Conservation (phyloP, 2,888 invertebrate genomes). For the Hofmannophila pseudospretella region DNA sequence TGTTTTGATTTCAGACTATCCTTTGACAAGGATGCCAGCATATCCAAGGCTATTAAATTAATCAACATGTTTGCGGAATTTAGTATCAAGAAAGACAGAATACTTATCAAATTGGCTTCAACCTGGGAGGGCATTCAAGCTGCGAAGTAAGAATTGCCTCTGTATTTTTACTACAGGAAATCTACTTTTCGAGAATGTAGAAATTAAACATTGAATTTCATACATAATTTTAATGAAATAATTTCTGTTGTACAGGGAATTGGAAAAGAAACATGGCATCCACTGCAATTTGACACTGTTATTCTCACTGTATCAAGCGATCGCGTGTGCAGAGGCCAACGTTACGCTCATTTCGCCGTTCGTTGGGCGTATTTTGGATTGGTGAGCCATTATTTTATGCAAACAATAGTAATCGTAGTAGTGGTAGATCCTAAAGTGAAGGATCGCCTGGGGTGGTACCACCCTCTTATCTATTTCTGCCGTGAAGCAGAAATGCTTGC, state of each 20-base stretch:
- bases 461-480: too few species aligned
- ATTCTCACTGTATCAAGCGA: constrained; percentile 97
- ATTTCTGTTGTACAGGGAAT: constrained; percentile 83
- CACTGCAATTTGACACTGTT: constrained; percentile 98
- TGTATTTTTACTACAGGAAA: too few species aligned
- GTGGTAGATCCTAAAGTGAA: too few species aligned
- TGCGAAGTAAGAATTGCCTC: constrained; percentile 82
- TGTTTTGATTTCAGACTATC: constrained; percentile 90
- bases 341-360: constrained; percentile 99
- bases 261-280: constrained; percentile 94
- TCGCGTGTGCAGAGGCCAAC: constrained; percentile 98
- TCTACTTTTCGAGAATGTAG: too few species aligned
- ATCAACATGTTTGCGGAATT: constrained; percentile 93
- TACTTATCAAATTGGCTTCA: constrained; percentile 97
- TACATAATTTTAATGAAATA: too few species aligned
- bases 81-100: constrained; percentile 93
- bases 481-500: too few species aligned
- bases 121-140: constrained; percentile 99
- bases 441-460: too few species aligned
- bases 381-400: too few species aligned
- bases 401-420: too few species aligned
- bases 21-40: constrained; percentile 94
- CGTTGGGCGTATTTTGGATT: constrained; percentile 98
- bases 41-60: constrained; percentile 91
- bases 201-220: too few species aligned